phyloP scores from a whole-genome alignment of 2,797 vertebrate species.

The Chelidonichthys spinosus region DNA sequence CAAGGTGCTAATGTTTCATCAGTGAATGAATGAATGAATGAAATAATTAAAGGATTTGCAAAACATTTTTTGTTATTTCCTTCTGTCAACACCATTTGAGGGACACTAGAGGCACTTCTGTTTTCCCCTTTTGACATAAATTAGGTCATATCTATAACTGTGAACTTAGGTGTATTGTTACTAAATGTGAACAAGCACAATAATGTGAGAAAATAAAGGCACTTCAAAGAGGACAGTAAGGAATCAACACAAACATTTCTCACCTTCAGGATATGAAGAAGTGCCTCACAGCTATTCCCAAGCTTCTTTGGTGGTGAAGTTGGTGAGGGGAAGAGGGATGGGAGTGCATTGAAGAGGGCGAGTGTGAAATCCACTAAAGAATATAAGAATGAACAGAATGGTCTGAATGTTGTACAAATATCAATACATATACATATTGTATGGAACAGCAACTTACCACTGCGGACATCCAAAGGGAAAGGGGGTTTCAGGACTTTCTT shows the following conservation, averaged over 20 bases:
- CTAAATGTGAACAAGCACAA: slow-evolving; percentile 5
- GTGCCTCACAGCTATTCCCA: slow-evolving; percentile 7
- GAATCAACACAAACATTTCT: not conserved
- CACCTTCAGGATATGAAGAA: slow-evolving; percentile 21
- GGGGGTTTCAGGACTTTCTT: slow-evolving; percentile 28
- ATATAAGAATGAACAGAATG: slow-evolving; percentile 7
- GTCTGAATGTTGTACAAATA: not conserved
- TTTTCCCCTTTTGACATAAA: not conserved
- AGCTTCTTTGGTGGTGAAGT: slow-evolving; percentile 22
- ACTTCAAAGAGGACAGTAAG: not conserved
- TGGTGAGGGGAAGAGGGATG: slow-evolving; percentile 30
- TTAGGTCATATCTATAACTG: not conserved
- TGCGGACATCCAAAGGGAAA: slow-evolving; percentile 19
- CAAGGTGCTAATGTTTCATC: not conserved
- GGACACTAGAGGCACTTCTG: not conserved
- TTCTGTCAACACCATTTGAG: slow-evolving; percentile 8
- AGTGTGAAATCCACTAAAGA: slow-evolving; percentile 26
- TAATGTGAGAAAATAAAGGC: not conserved
- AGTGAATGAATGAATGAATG: not conserved
- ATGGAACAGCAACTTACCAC: slow-evolving; percentile 20
- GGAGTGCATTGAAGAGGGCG: slow-evolving; percentile 25
- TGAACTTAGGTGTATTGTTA: slow-evolving; percentile 12
- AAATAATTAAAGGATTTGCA: not conserved
- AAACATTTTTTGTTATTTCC: not conserved
- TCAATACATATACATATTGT: not conserved